Evolutionary conservation across 2,113 vertebrate species (phyloP).

Genomic region (Crotalus helleri): DNA sequence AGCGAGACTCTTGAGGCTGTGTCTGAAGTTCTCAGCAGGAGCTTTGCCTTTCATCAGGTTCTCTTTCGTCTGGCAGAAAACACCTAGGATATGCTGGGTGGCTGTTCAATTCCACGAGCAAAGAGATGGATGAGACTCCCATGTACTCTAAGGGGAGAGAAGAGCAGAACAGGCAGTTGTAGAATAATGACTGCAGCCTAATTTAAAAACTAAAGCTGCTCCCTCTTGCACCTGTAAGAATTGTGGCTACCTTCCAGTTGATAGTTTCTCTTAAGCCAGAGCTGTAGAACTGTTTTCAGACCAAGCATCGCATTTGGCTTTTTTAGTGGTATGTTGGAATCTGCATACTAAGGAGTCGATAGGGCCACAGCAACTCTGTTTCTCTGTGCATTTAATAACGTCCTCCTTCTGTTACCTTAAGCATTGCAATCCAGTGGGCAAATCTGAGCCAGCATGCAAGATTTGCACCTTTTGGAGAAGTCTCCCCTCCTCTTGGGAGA

Average conservation of each 20-base stretch:
- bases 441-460: not conserved
- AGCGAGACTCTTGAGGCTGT: not conserved
- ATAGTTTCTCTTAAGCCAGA: not conserved
- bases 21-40: not conserved
- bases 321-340: not conserved
- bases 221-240: not conserved
- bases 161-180: not conserved
- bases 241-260: not conserved
- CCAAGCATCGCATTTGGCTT: not conserved
- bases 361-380: not conserved
- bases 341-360: not conserved
- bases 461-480: not conserved
- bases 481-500: not conserved
- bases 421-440: not conserved
- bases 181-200: not conserved
- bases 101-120: constrained; percentile 75
- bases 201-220: not conserved
- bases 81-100: not conserved
- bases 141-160: constrained; percentile 66
- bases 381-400: not conserved
- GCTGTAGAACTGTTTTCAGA: not conserved
- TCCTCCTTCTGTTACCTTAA: not conserved
- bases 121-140: constrained; percentile 78
- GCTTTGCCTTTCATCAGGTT: not conserved
- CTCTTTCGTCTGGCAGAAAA: not conserved